Evolutionary conservation across 1,140 invertebrate genomes (phyloP).

Genomic region (Euglossa dilemma): DNA sequence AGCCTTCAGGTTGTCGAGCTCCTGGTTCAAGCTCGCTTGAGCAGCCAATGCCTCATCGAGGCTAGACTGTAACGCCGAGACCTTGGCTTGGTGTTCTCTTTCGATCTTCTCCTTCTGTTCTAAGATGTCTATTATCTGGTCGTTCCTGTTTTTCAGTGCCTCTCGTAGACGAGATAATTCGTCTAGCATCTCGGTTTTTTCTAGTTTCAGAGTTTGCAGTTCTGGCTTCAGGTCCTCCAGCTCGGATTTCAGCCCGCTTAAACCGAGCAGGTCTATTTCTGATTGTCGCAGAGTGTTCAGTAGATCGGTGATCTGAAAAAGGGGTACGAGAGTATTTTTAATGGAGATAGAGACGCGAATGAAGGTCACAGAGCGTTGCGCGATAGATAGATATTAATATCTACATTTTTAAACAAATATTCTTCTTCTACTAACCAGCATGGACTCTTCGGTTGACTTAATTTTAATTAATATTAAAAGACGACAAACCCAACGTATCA

Average conservation of each 20-base stretch:
- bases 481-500: too few species aligned
- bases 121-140: conserved; percentile 67
- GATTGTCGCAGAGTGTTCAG: conserved; percentile 51
- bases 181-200: conserved; percentile 60
- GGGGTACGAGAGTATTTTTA: not conserved
- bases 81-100: conserved; percentile 25
- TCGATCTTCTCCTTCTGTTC: conserved; percentile 56
- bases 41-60: conserved; percentile 50
- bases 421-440: too few species aligned
- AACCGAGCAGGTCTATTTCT: conserved; percentile 43
- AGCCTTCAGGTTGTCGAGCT: conserved; percentile 49
- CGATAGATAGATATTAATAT: too few species aligned
- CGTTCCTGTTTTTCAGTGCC: conserved; percentile 57
- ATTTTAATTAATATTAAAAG: too few species aligned
- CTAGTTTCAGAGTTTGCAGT: conserved; percentile 57
- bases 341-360: too few species aligned
- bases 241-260: conserved; percentile 52
- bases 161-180: conserved; percentile 57
- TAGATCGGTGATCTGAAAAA: conserved; percentile 59
- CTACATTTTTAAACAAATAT: too few species aligned
- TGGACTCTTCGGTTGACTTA: too few species aligned
- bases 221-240: conserved; percentile 64
- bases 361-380: too few species aligned
- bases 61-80: conserved; percentile 46
- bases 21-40: conserved; percentile 47